Base-by-base conservation (phyloP, 2,113 vertebrate species). In the Callocephalon fimbriatum region DNA sequence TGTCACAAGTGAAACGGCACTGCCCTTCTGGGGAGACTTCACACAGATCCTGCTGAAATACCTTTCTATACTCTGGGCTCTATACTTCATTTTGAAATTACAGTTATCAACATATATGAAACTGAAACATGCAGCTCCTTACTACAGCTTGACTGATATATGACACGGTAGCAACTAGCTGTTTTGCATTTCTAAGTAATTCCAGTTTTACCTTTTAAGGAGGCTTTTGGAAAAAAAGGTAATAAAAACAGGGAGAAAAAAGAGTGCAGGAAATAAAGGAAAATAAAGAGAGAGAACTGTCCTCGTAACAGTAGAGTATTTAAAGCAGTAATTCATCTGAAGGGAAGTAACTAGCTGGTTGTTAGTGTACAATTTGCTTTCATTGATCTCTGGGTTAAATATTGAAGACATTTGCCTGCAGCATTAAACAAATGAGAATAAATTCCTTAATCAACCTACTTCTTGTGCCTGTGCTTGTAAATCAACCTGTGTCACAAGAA, bases 301-400 rank as follows among this genome's bases (percentile, higher is more conserved):
- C 58, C 29, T 72, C 42, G 0, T 68, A 81, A 58, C 3, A 1
- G 29, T 25, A 67, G 62, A 90, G 26, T 74, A 90, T 59, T 80
- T 67, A 22, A 16, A 78, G 47, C 65, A 73, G 74, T 83, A 90
- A 66, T 95, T 94, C 80, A 92, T 45, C 75, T 59, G 48, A 84
- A 92, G 51, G 42, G 63, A 90, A 77, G 48, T 67, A 93, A 93
- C 88, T 90, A 93, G 37, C 51, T 93, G 38, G 35, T 80, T 84
- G 80, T 70, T 80, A 81, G 81, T 68, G 79, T 93, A 81, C 76
- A 80, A 94, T 94, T 96, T 92, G 75, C 38, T 82, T 86, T 84
- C 79, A 88, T 88, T 21, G 74, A 95, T 94, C 75, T 94, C 32
- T 67, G 81, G 42, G 83, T 93, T 95, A 96, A 98, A 96, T 91